phyloP scores from a whole-genome alignment of 2,797 vertebrate genomes.

The Sebastes oblongus region DNA sequence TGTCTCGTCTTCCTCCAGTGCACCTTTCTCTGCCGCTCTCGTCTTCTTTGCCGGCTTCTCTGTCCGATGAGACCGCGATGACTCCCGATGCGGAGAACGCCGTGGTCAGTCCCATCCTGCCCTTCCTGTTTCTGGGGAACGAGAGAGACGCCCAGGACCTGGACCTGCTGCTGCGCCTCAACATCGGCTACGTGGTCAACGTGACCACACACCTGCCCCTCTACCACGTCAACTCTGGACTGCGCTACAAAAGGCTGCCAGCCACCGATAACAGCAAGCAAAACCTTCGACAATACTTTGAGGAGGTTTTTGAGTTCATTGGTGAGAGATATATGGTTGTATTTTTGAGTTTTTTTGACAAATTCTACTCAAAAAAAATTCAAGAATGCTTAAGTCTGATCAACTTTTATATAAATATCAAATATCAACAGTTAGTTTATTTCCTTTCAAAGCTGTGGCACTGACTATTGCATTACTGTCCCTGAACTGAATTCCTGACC shows the following conservation, averaged over 20 bases:
- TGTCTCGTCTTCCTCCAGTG: slow-evolving; percentile 58
- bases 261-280: slow-evolving; percentile 91
- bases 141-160: slow-evolving; percentile 88
- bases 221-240: slow-evolving; percentile 84
- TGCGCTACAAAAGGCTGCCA: slow-evolving; percentile 88
- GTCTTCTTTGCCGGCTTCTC: slow-evolving; percentile 82
- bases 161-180: slow-evolving; percentile 83
- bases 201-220: slow-evolving; percentile 90
- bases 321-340: slow-evolving; percentile 75
- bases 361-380: background rate
- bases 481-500: background rate
- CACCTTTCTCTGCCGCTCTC: slow-evolving; percentile 84
- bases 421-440: background rate
- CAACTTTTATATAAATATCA: background rate
- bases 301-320: slow-evolving; percentile 91
- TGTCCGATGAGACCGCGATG: slow-evolving; percentile 82
- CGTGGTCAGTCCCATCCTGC: slow-evolving; percentile 86
- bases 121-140: slow-evolving; percentile 88
- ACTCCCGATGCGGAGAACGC: slow-evolving; percentile 89
- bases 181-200: slow-evolving; percentile 88
- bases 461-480: background rate
- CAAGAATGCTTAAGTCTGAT: background rate
- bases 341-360: background rate
- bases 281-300: slow-evolving; percentile 90
- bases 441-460: background rate